phyloP scores from a whole-genome alignment of 2,113 vertebrate genomes.

The Nerophis lumbriciformis region DNA sequence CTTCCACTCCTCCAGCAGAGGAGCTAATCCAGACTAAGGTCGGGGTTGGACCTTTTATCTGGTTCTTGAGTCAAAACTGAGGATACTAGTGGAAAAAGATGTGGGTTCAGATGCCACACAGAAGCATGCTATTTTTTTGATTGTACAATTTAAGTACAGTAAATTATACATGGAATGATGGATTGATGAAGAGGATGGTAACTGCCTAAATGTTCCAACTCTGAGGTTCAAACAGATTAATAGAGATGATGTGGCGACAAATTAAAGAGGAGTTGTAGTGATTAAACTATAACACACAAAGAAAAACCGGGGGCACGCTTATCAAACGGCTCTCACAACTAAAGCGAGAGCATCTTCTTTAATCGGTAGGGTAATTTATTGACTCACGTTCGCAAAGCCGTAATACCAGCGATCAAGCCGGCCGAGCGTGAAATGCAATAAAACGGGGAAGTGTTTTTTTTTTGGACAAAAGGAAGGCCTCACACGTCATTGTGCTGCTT shows the following conservation, averaged over 20 bases:
- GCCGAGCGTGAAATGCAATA: slow-evolving; percentile 69
- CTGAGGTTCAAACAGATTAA: slow-evolving; percentile 28
- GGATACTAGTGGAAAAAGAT: background rate
- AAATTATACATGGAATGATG: background rate
- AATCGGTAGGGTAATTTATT: slow-evolving; percentile 71
- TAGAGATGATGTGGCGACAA: slow-evolving; percentile 29
- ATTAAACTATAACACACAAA: slow-evolving; percentile 52
- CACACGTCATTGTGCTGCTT: slow-evolving; percentile 63
- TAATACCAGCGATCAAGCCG: slow-evolving; percentile 71
- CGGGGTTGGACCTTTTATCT: slow-evolving; percentile 26
- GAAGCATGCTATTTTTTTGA: too few species aligned
- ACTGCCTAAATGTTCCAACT: slow-evolving; percentile 14
- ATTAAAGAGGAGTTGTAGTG: slow-evolving; percentile 49
- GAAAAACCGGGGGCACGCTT: slow-evolving; percentile 50
- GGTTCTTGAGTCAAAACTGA: slow-evolving; percentile 4
- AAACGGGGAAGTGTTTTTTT: slow-evolving; percentile 67
- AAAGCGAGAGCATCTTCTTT: slow-evolving; percentile 65
- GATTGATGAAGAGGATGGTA: background rate
- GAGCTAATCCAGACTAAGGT: slow-evolving; percentile 47
- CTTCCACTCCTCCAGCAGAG: slow-evolving; percentile 45
- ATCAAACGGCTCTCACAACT: slow-evolving; percentile 54
- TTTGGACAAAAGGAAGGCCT: slow-evolving; percentile 63
- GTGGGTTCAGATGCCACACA: background rate
- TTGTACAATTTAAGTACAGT: too few species aligned
- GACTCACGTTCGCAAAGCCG: slow-evolving; percentile 66